These are phyloP conservation scores for Lates calcarifer DNA, from an alignment of 2,113 vertebrate species.

Conservation along the genomic window DNA sequence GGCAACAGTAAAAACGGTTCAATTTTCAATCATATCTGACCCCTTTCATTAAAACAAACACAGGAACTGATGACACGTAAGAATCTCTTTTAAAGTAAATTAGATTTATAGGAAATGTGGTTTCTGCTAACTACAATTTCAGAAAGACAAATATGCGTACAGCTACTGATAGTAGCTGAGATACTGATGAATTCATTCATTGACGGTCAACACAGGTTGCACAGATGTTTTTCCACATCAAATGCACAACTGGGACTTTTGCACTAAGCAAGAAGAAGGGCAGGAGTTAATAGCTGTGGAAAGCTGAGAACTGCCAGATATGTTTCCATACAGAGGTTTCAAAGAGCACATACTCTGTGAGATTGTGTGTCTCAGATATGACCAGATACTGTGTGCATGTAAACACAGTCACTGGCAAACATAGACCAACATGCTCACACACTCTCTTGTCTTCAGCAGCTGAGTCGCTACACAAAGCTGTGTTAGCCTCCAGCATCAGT, in stretches of 20 bases:
- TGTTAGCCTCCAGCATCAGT: constrained; percentile 40
- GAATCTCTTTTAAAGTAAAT: too few species aligned
- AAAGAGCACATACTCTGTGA: background rate
- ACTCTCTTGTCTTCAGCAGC: background rate
- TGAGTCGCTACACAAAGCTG: constrained; percentile 13
- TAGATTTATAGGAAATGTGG: background rate
- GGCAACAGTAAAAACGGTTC: too few species aligned
- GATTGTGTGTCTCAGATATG: background rate
- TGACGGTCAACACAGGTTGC: background rate
- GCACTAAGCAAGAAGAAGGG: constrained; percentile 6
- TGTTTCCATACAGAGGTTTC: constrained; percentile 22
- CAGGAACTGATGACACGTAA: too few species aligned
- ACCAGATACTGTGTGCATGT: background rate
- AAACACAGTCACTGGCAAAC: background rate
- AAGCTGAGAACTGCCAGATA: constrained; percentile 12
- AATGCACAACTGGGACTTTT: constrained; percentile 7
- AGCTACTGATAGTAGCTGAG: background rate
- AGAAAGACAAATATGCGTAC: background rate
- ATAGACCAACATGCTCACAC: background rate
- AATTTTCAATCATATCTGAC: too few species aligned
- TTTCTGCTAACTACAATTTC: background rate
- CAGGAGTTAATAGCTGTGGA: constrained; percentile 37
- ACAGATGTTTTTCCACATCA: constrained; percentile 10
- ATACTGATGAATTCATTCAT: background rate
- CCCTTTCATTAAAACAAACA: too few species aligned